Base-by-base conservation (phyloP, 2,113 vertebrate species). In the Gambusia holbrooki region DNA sequence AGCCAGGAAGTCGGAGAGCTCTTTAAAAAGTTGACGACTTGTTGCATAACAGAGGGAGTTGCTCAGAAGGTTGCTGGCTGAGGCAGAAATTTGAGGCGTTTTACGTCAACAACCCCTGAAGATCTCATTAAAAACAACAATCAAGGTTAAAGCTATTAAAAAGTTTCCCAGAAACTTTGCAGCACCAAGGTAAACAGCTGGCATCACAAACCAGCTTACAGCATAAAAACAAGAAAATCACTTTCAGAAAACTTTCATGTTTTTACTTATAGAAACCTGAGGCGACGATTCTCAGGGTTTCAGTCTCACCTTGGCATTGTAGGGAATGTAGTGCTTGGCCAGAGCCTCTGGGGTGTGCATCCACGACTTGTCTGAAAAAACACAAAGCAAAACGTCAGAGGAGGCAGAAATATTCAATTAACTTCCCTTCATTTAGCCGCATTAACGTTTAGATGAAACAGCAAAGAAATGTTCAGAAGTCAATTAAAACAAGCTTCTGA, bases 331-430 rank as follows among this genome's bases (percentile, higher is more conserved):
- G 90, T 98, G 97, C 92, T 99, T 99, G 93, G 97, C 97, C 94
- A 99, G 95, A 67, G 97, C 96, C 72, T 99, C 98, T 15, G 98
- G 98, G 9, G 96, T 98, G 85, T 99, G 98, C 97, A 99, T 99
- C 98, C 98, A 99, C 73, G 97, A 96, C 95, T 98, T 99, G 92
- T 99, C 98, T 99, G 95, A 66, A 96, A 96, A 45, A 83, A 96
- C 80, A 92, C 61, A 91, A 87, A 94, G 92, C 45, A 80, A 13
- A 66, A 60, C 42, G 64, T 45, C 17, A 71, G 29, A 58, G 51
- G 25, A n/a, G n/a, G 51, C 51, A 58, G 51, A 37, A 37, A 37
- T 37, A 37, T 37, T 11, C 3, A 11, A 37, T 37, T 48, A 33
- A 61, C 3, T 61, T 22, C 71, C 29, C 17, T 15, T 67, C n/a